Percentiles rank a stretch among this genome's conserved stretches.
Evolutionary conservation across 2,888 invertebrate species (phyloP).

Genomic region (Chrysomela aeneicollis): DNA sequence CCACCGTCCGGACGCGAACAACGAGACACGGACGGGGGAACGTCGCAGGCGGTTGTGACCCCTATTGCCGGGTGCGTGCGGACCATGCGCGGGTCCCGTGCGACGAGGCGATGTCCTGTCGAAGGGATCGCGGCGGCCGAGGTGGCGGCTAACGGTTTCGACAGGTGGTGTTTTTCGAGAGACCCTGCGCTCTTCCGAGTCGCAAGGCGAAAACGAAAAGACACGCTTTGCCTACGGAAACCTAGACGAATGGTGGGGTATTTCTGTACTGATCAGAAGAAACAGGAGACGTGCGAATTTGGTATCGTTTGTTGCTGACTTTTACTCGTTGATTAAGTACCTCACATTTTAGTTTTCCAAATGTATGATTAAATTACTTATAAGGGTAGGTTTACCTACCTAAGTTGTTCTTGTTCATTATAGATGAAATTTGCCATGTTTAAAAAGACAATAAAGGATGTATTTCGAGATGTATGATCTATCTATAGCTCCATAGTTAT

Average conservation of each 20-base stretch:
- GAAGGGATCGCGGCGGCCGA: not conserved
- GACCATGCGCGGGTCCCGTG: not conserved
- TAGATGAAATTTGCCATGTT: too few species aligned
- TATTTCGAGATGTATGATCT: too few species aligned
- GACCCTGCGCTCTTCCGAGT: slow-evolving; percentile 11
- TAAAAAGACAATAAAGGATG: too few species aligned
- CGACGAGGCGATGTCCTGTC: slow-evolving; percentile 13
- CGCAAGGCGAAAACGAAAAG: slow-evolving; percentile 5
- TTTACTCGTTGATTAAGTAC: too few species aligned
- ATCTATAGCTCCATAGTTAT: too few species aligned
- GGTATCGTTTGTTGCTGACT: too few species aligned
- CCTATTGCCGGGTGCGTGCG: slow-evolving; percentile 6
- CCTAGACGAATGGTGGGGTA: not conserved
- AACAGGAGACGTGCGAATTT: too few species aligned
- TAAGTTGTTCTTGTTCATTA: too few species aligned
- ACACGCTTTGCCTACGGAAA: not conserved
- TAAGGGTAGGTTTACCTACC: too few species aligned
- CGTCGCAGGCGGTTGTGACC: slow-evolving; percentile 8
- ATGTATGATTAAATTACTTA: too few species aligned
- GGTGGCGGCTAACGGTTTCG: slow-evolving; percentile 28
- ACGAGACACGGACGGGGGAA: not conserved
- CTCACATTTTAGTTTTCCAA: too few species aligned
- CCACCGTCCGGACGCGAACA: not conserved
- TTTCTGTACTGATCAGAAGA: too few species aligned
- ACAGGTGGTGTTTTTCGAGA: slow-evolving; percentile 31